These are phyloP conservation scores for Haemorhous mexicanus DNA, from an alignment of 2,113 vertebrate genomes.

Conservation along the genomic window DNA sequence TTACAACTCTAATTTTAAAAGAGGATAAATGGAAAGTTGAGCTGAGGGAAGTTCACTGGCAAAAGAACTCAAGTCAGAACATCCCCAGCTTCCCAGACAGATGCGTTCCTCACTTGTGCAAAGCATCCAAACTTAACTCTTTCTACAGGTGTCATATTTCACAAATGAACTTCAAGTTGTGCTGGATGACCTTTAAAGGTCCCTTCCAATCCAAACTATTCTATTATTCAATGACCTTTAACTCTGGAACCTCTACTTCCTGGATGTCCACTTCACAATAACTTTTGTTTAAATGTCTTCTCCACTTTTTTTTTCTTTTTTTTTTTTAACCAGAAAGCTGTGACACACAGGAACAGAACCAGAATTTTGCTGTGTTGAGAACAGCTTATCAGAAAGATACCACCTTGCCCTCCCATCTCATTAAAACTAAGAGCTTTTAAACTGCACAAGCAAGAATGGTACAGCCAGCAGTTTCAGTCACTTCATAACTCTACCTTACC, in stretches of 20 bases:
- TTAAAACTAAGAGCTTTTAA: not conserved
- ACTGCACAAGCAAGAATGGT: not conserved
- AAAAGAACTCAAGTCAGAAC: not conserved
- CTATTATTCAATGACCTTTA: not conserved
- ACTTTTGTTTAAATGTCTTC: not conserved
- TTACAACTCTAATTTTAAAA: not conserved
- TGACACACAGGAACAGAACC: not conserved
- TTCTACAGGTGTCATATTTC: not conserved
- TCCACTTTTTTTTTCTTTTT: not conserved
- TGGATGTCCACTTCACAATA: not conserved
- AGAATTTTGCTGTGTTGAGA: not conserved
- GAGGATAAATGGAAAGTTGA: not conserved
- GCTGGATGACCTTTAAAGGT: not conserved
- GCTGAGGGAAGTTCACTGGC: not conserved
- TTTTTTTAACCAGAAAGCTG: not conserved
- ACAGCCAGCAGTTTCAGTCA: not conserved
- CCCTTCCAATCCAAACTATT: not conserved
- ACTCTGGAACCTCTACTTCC: not conserved
- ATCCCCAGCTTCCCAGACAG: not conserved
- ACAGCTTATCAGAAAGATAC: not conserved
- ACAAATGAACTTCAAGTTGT: not conserved
- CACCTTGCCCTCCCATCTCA: not conserved
- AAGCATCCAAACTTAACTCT: not conserved
- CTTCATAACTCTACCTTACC: not conserved
- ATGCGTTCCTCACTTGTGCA: not conserved